Evolutionary conservation across 37 sponge, comb jelly and placozoan genomes (phyloP).

Genomic region (Ianthella basta): DNA sequence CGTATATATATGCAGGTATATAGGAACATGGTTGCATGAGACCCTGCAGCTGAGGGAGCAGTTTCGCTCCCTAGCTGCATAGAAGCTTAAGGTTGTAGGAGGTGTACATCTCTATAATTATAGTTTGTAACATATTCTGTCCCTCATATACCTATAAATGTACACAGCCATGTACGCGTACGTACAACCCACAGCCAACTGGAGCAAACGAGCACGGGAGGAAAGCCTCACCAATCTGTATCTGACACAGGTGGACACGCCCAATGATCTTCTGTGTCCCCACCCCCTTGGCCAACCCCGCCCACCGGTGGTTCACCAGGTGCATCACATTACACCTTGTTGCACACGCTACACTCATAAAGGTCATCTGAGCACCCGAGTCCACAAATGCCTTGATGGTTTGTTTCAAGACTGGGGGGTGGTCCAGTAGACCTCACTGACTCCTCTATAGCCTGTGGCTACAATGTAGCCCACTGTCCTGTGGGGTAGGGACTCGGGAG

Average conservation of each 20-base stretch:
- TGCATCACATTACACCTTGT: constrained; percentile 69
- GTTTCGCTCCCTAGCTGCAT: no score
- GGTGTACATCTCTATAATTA: no score
- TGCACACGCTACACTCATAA: not conserved
- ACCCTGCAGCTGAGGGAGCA: no score
- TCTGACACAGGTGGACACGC: constrained; percentile 84
- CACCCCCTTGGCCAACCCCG: constrained; percentile 84
- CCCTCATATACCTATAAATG: no score
- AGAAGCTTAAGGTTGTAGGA: no score
- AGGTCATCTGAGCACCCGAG: not conserved
- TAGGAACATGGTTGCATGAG: no score
- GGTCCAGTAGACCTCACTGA: not conserved
- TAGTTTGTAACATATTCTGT: no score
- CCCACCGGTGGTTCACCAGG: constrained; percentile 82
- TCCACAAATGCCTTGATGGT: not conserved
- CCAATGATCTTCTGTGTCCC: constrained; percentile 93
- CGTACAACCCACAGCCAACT: no score
- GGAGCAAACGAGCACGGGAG: constrained; percentile 92
- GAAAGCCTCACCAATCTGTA: no score
- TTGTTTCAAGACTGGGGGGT: not conserved
- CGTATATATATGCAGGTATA: no score
- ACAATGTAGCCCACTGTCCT: not conserved
- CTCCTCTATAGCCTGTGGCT: not conserved
- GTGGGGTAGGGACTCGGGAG: no score
- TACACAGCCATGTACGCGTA: no score